phyloP scores from a whole-genome alignment of 1,140 invertebrate species.

The Drosophila simulans region DNA sequence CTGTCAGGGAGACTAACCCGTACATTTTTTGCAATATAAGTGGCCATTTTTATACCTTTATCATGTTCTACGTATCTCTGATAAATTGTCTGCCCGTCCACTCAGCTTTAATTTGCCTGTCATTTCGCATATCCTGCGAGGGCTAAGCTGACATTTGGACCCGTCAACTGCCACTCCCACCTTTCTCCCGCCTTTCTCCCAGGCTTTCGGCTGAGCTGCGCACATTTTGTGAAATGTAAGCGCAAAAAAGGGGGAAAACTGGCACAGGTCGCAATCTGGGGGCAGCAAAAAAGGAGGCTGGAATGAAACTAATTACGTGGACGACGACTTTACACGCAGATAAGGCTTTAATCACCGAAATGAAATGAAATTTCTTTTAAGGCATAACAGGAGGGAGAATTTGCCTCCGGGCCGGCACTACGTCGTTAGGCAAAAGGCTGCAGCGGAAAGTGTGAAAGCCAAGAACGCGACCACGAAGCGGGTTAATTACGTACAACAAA shows the following conservation, averaged over 20 bases:
- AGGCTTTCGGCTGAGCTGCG: constrained; percentile 52
- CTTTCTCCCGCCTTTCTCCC: neutral
- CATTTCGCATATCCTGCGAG: constrained; percentile 56
- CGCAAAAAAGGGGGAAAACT: constrained; percentile 43
- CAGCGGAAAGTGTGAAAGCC: constrained; percentile 62
- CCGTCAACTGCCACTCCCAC: constrained; percentile 25
- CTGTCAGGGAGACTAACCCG: constrained; percentile 24
- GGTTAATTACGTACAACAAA: constrained; percentile 80
- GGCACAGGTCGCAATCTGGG: constrained; percentile 49
- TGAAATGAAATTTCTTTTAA: constrained; percentile 51
- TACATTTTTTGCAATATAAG: constrained; percentile 1
- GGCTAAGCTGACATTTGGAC: constrained; percentile 72
- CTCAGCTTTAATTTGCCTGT: constrained; percentile 79
- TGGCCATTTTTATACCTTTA: constrained; percentile 44
- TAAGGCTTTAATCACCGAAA: constrained; percentile 76
- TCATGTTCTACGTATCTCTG: constrained; percentile 53
- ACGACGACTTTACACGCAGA: constrained; percentile 72
- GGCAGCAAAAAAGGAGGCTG: constrained; percentile 22
- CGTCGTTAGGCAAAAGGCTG: constrained; percentile 59
- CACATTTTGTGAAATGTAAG: constrained; percentile 76
- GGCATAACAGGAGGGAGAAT: neutral
- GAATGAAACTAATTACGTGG: constrained; percentile 75
- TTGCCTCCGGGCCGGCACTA: constrained; percentile 44
- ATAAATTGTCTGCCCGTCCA: constrained; percentile 74
- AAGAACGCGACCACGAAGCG: constrained; percentile 57